These are phyloP conservation scores for Diabrotica undecimpunctata DNA, from an alignment of 1,140 invertebrate genomes.

Conservation along the genomic window DNA sequence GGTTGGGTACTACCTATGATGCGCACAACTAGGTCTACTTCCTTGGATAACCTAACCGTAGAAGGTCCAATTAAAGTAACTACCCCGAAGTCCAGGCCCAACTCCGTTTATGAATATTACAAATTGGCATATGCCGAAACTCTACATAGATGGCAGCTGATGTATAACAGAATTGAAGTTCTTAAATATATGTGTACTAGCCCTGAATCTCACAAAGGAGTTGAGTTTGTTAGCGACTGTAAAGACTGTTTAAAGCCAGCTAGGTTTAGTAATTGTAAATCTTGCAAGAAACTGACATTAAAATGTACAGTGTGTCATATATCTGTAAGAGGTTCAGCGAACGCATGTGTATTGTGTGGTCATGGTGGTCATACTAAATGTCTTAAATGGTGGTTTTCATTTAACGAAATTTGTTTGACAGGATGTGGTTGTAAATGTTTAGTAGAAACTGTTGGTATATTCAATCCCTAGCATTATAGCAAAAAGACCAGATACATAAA, in stretches of 20 bases:
- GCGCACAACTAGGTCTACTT: constrained; percentile 65
- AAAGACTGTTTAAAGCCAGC: constrained; percentile 59
- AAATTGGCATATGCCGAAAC: constrained; percentile 87
- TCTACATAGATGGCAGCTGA: constrained; percentile 73
- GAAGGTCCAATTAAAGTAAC: constrained; percentile 32
- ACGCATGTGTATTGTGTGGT: constrained; percentile 80
- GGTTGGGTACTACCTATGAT: constrained; percentile 64
- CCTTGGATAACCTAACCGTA: constrained; percentile 66
- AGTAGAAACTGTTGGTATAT: constrained; percentile 54
- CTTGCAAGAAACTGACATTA: constrained; percentile 39
- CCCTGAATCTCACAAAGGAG: constrained; percentile 60
- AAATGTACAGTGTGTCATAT: constrained; percentile 81
- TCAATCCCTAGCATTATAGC: constrained; percentile 13
- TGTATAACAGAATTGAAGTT: constrained; percentile 78
- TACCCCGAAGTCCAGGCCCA: constrained; percentile 30
- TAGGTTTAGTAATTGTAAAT: constrained; percentile 63
- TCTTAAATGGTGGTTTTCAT: constrained; percentile 75
- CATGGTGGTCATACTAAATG: constrained; percentile 88
- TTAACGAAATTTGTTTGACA: constrained; percentile 63
- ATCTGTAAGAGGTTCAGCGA: constrained; percentile 78
- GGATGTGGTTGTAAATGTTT: constrained; percentile 90
- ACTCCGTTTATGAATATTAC: constrained; percentile 75
- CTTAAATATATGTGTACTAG: constrained; percentile 69
- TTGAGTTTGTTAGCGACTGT: constrained; percentile 77
- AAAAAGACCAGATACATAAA: not conserved